These are phyloP conservation scores for Paramormyrops kingsleyae DNA, from an alignment of 2,113 vertebrate genomes.

Conservation along the genomic window DNA sequence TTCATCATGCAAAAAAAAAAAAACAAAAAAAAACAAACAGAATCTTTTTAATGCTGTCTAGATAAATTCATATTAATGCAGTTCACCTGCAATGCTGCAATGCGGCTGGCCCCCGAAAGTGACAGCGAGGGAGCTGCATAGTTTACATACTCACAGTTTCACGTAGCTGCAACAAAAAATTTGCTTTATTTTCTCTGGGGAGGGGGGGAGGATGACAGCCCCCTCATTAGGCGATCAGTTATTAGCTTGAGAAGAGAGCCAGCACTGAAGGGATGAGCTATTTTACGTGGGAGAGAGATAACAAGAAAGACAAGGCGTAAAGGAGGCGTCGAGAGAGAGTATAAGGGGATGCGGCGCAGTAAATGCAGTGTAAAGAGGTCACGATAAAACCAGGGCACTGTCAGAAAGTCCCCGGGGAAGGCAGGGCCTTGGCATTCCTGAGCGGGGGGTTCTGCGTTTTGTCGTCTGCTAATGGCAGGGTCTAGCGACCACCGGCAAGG, in stretches of 20 bases:
- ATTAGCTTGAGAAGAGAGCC: not conserved
- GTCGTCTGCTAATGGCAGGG: not conserved
- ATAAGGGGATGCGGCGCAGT: not conserved
- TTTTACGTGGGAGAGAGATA: not conserved
- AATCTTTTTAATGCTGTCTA: not conserved
- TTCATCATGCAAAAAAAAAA: not conserved
- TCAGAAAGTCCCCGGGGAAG: not conserved
- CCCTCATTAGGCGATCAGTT: not conserved
- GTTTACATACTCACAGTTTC: not conserved
- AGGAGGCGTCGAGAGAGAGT: not conserved
- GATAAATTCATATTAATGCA: constrained; percentile 21
- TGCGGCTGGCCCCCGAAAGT: not conserved
- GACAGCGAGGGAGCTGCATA: not conserved
- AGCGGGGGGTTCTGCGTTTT: not conserved
- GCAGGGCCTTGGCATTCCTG: not conserved
- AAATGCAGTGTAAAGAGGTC: not conserved
- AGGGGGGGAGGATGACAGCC: not conserved
- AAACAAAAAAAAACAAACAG: not conserved
- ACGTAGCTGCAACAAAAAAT: not conserved
- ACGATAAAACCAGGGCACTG: not conserved
- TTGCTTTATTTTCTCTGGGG: not conserved
- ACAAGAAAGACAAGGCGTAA: not conserved
- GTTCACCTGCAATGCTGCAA: constrained; percentile 16
- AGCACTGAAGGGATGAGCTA: not conserved
- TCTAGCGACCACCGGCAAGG: not conserved